Base-by-base conservation (phyloP, 2,888 invertebrate genomes). In the Thereva unica region DNA sequence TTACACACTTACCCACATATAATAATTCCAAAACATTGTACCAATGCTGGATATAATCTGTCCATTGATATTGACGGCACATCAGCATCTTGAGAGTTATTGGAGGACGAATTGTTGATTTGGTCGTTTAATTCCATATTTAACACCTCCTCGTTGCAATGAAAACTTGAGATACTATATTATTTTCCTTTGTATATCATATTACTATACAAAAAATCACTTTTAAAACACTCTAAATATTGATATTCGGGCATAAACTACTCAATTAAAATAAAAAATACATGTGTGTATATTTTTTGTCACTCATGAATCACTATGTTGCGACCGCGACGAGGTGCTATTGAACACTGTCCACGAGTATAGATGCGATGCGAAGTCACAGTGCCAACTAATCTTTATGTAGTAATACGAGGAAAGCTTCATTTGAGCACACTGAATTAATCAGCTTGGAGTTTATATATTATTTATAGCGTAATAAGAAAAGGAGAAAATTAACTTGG, bases 1-100 rank as follows among this genome's bases (percentile, higher is more conserved):
- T 50, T 34, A 50, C 6, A 8, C 12, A 84, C 87, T 86, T 84
- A 94, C 93, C 95, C 95, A 78, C 92, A 91, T 73, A 94, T 82
- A 75, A 95, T 95, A 63, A 95, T 90, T 50, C 89, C 92, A 81
- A 97, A 97, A 78, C 95, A 95, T 83, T 96, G 91, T 71, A 93
- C 86, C 69, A 97, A 81, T 7, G 96, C 96, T 68, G 95, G 93
- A 82, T 94, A 94, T 41, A 97, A 85, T 76, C 94, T 91, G 75
- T 93, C 91, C 75, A 90, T 86, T 38, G 82, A 79, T 45, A 80
- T 78, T 4, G 75, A 59, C 5, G 71, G 68, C 63, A 73, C 53
- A 55, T 68, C 70, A 44, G 40, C 66, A 68, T 69, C 69, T 64
- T 64, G 54, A 34, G 64, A 37, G 12, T 47, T 23, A 8, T 64